Evolutionary conservation across 2,113 vertebrate species (phyloP), one percentile per base, ranked within the genome.

Genomic region (Bothrops jararaca): DNA sequence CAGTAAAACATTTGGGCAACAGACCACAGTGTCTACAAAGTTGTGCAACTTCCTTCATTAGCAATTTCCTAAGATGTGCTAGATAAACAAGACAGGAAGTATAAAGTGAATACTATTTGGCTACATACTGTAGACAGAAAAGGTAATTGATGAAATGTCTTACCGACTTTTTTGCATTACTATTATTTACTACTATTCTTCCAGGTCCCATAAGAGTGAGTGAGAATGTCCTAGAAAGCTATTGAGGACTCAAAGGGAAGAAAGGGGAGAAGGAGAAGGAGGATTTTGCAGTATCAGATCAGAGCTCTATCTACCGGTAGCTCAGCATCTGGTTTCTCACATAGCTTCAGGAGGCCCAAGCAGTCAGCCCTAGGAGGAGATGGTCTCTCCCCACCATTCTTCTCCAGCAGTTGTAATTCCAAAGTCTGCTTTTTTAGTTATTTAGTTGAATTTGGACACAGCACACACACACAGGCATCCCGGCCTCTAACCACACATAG

Each of bases 21-120:
- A 34, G 57, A 53, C 57, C 57, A 42, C 91, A 92, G 5, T 60
- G 26, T 52, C 85, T 87, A 29, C 13, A 24, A 18, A 64, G 57
- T 74, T 92, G 58, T 54, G 58, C 58, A 92, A 92, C 86, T 92
- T 92, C 86, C 91, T 89, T 89, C 50, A 54, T 42, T 42, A 34
- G 50, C 91, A 74, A 52, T 89, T 89, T 89, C 58, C 56, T 85
- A 56, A 89, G 86, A 88, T 92, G 13, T 52, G 45, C 58, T 88
- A 60, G 48, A 92, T 92, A 42, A 88, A 74, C 86, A 88, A 26
- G 42, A 0, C 57, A 69, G 86, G 52, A 57, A 80, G 52, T 6
- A 29, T 29, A 39, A 34, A 54, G 60, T 53, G 34, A 74, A 80
- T 56, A 18, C 60, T 80, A 50, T 39, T 26, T 89, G 56, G 8